Base-by-base conservation (phyloP, 2,113 vertebrate genomes). In the Melanerpes aurifrons region DNA sequence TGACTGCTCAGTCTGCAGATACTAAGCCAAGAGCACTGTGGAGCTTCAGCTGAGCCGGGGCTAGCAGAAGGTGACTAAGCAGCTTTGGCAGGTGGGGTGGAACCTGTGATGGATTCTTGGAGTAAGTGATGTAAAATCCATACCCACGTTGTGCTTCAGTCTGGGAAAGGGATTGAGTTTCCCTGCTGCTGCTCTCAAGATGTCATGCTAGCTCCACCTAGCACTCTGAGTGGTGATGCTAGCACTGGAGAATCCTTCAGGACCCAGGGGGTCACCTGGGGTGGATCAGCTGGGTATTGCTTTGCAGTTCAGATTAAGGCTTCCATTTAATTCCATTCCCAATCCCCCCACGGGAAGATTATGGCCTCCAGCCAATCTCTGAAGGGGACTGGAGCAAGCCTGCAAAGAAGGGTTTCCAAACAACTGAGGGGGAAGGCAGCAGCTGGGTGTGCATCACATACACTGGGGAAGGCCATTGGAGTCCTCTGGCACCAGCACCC, bases 181-280 rank as follows among this genome's bases (percentile, higher is more conserved):
- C 74, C 80, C 75, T 48, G 18, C 29, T 54, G 54, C 87, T 81
- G 77, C 86, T 91, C 77, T 94, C 86, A 96, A 93, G 84, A 57
- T 85, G 86, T 95, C 93, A 61, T 95, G 48, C 95, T 94, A 96
- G 95, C 96, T 96, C 96, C 95, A 93, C 94, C 96, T 94, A 95
- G 96, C 96, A 89, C 79, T 76, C 1, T 4, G 81, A 92, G 63
- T 50, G 90, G 56, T 92, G 77, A 56, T 37, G 15, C 32, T 18
- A 43, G 89, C 32, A 58, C 57, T 58, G 35, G 71, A 73, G 75
- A 94, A 82, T 77, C 82, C n/a, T 10, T 77, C 74, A 80, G 80
- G 47, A 85, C 78, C 74, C 80, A 86, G 69, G 15, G 29, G 62
- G 69, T 53, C 74, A 59, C 62, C 91, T 87, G 10, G 0, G 8